Percentiles rank a stretch among this genome's conserved stretches.
These are phyloP conservation scores for Epizoanthus fatuus DNA, from an alignment of 92 coral and sea anemone genomes.

Conservation along the genomic window DNA sequence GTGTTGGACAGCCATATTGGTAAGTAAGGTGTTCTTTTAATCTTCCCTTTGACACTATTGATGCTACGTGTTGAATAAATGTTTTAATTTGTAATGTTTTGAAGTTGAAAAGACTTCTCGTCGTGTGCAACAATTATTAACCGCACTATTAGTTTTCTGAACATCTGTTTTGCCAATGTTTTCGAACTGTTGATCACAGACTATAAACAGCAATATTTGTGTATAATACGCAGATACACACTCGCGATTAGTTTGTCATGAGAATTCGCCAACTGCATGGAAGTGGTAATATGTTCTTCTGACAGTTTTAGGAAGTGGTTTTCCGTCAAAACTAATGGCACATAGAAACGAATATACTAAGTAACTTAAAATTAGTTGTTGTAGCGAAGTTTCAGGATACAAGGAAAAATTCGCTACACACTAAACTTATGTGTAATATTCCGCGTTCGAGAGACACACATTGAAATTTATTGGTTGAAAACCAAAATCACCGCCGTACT, in stretches of 20 bases:
- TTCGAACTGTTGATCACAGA: not conserved
- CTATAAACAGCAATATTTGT: not conserved
- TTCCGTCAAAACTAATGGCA: not conserved
- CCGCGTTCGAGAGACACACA: not conserved
- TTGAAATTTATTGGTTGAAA: not conserved
- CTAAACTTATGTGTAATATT: not conserved
- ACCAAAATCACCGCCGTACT: too few species aligned
- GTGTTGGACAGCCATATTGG: conserved; percentile 92
- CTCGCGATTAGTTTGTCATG: not conserved
- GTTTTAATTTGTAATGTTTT: conserved; percentile 35
- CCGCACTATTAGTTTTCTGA: not conserved
- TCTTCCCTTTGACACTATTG: not conserved
- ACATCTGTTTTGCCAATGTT: not conserved
- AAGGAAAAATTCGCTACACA: not conserved
- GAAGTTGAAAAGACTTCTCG: not conserved
- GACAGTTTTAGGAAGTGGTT: not conserved
- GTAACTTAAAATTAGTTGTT: conserved; percentile 7
- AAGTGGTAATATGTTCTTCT: not conserved
- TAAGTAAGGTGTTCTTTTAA: conserved; percentile 49
- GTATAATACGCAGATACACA: not conserved
- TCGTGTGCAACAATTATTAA: not conserved
- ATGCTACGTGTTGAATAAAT: conserved; percentile 2
- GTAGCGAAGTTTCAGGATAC: not conserved
- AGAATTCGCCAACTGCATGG: not conserved
- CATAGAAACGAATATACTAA: not conserved